These are phyloP conservation scores for Psix sp. DNA, from an alignment of 1,140 invertebrate species.

Conservation along the genomic window DNA sequence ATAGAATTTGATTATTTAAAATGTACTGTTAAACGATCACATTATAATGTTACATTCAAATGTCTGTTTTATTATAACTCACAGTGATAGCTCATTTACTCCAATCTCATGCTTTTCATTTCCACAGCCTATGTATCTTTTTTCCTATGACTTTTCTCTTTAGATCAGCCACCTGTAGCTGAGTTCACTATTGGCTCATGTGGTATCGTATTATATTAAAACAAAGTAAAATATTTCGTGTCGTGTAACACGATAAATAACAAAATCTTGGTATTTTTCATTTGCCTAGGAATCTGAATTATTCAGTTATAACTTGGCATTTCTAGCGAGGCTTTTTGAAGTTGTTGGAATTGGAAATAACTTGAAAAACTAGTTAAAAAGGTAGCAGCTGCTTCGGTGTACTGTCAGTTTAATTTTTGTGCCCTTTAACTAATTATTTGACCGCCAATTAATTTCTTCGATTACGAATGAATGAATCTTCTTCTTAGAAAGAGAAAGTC, in stretches of 20 bases:
- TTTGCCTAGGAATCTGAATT: slow-evolving; percentile 36
- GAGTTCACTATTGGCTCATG: slow-evolving; percentile 23
- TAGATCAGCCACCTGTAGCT: slow-evolving; percentile 64
- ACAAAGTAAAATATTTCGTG: slow-evolving; percentile 47
- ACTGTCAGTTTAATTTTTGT: not conserved
- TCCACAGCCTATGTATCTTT: slow-evolving; percentile 30
- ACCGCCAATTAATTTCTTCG: no score
- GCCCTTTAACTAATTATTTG: no score
- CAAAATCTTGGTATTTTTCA: no score
- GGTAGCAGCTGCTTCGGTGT: not conserved
- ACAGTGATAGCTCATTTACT: slow-evolving; percentile 28
- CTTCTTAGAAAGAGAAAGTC: no score
- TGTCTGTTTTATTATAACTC: slow-evolving; percentile 36
- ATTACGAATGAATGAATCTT: no score
- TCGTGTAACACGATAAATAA: no score
- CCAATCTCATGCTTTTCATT: slow-evolving; percentile 27
- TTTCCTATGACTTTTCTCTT: slow-evolving; percentile 26
- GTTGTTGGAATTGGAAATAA: slow-evolving; percentile 25
- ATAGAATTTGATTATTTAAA: not conserved
- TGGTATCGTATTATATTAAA: slow-evolving; percentile 40
- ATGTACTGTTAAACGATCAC: slow-evolving; percentile 4
- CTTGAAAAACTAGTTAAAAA: slow-evolving; percentile 21
- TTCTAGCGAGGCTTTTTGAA: slow-evolving; percentile 12
- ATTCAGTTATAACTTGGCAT: slow-evolving; percentile 32
- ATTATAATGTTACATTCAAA: slow-evolving; percentile 8